Base-by-base conservation (phyloP, 2,113 vertebrate species). In the Anoura caudifer region DNA sequence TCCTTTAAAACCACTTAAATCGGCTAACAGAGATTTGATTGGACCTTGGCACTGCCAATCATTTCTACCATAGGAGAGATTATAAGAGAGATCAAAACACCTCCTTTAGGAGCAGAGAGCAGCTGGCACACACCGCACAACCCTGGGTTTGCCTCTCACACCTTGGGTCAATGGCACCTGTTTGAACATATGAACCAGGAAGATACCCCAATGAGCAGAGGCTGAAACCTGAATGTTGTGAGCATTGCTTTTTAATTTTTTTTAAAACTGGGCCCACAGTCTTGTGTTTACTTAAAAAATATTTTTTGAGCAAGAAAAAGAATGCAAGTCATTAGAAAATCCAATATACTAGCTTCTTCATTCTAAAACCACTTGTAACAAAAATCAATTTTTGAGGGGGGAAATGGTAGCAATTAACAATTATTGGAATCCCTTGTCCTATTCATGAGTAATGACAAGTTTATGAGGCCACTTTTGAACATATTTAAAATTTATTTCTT, bases 291-390 rank as follows among this genome's bases (percentile, higher is more conserved):
- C 97, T 98, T 38, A 12, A 82, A 80, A n/a, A 38, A 3, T 97
- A 97, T 97, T 87, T 94, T 98, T 95, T 97, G 91, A 97, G 97
- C 95, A 98, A 98, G 95, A 98, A 98, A 97, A 90, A 97, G 97
- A 98, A 97, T 98, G 97, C 98, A 96, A 98, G 96, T 98, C 97
- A 97, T 98, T 97, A 98, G 97, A 77, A 95, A 98, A 98, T 96
- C 94, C 92, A 98, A 98, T 96, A 98, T 95, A 98, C 79, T 98
- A 98, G 85, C 76, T 97, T 91, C 65, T 97, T 95, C 92, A 96
- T 98, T 98, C 97, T 98, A 97, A 98, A 98, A 98, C 95, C 96
- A 97, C 90, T 98, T 91, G 75, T 33, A 81, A 84, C 82, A 90
- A 98, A 98, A 98, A 95, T 75, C 86, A 95, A 90, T 86, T 95